Evolutionary conservation across 2,113 vertebrate genomes (phyloP), one percentile per base, ranked within the genome.

Genomic region (Leucoraja erinaceus): DNA sequence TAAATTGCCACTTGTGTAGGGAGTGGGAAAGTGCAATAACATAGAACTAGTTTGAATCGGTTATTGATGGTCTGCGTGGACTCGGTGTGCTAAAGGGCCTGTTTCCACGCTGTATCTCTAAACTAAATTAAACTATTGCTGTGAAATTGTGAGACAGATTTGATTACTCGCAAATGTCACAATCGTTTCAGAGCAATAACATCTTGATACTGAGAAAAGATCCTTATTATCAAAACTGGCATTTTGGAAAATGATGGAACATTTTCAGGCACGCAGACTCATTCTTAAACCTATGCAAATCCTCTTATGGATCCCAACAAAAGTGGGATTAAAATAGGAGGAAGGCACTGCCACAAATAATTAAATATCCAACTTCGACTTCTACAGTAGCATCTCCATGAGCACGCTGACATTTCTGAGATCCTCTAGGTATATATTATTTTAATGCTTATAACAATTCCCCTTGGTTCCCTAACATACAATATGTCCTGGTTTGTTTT

Each of bases 401-500:
- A 72, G 33, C 47, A 18, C 68, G 54, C 47, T 68, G 90, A 91
- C 66, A 54, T 91, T 91, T 66, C 90, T 25, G 88, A 61, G 81
- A 61, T 86, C 25, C 81, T 61, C 56, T 31, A 66, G 83, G 59
- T 16, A 74, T 91, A 70, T 38, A 72, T 54, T 72, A 33, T 5
- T 72, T 91, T 91, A 54, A 91, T 63, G 10, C 66, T 91, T 72
- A 59, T 11, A 54, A 33, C 59, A 54, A 91, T 74, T 91, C 38
- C 90, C 33, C 72, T 91, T 91, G 66, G 90, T 54, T 72, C 68
- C 10, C 33, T 72, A 91, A 72, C 38, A 18, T 72, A 54, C 5
- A 18, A 33, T 54, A 7, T 72, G 72, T 91, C 90, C 90, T 74
- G 68, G 38, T 91, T 91, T 25, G 59, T 91, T 72, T 54, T 91